Base-by-base conservation (phyloP, 1,140 invertebrate genomes). In the Psilanteris sp. region DNA sequence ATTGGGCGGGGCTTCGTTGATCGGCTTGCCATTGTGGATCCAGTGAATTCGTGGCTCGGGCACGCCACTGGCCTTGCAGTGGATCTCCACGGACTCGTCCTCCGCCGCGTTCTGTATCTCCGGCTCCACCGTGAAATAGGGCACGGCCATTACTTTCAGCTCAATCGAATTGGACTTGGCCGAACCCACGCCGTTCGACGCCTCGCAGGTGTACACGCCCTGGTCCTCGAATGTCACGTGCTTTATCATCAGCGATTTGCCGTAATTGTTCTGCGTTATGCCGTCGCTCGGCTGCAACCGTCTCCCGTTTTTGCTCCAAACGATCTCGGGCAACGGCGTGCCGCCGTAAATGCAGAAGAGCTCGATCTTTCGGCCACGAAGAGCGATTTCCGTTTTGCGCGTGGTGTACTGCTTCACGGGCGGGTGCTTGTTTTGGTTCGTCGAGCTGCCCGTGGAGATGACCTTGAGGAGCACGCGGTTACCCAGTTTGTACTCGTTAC, bases 1-100 rank as follows among this genome's bases (percentile, higher is more conserved):
- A 90, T 97, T 97, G 0, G 89, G 88, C 7, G 92, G 90, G 1
- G 94, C 92, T 84, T 95, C 92, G 37, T 91, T 90, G 20, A 98
- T 93, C 0, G 96, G 94, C 80, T 94, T 93, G 24, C 98, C 97
- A 90, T 99, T 99, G 85, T 98, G 93, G 46, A 97, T 98, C 98
- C 98, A 99, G 78, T 96, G 93, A 39, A 98, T 96, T 67, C 94
- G 91, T 0, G 98, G 98, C 43, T 93, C 91, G 0, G 98, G 98
- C 1, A 93, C 92, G 59, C 97, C 98, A 4, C 90, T 92, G 0
- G 98, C 98, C 55, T 93, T 91, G 87, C 98, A 99, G 32, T 91
- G 89, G 80, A 99, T 97, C 71, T 92, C 91, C 0, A 95, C 94
- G 5, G 92, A 94, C 84, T 98, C 97, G 37, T 95, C 96, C 89